phyloP scores from a whole-genome alignment of 2,113 vertebrate species.

The Hydrochoerus hydrochaeris region DNA sequence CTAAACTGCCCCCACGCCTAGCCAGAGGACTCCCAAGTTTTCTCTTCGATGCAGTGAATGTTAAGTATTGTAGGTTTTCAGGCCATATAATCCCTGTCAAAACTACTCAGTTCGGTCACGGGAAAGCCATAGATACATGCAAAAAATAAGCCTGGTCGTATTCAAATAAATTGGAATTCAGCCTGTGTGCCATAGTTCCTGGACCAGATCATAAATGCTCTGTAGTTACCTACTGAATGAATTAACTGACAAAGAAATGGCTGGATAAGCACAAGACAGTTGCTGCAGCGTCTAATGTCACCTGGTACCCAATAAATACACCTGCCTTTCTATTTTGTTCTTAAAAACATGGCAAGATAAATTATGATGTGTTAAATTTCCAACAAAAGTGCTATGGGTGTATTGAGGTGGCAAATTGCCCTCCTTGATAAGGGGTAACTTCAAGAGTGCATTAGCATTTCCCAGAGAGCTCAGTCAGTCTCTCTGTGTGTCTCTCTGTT shows the following conservation, averaged over 20 bases:
- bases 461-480: no score
- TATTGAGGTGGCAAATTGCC: not conserved
- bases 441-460: not conserved
- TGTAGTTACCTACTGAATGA: not conserved
- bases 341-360: not conserved
- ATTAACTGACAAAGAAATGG: not conserved
- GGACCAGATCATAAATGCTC: not conserved
- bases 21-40: not conserved
- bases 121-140: not conserved
- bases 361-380: not conserved
- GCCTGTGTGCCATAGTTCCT: not conserved
- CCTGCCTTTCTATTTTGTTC: not conserved
- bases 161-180: not conserved
- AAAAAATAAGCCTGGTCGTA: not conserved
- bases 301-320: not conserved
- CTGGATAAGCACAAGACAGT: not conserved
- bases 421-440: not conserved
- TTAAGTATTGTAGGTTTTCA: not conserved
- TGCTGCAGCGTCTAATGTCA: not conserved
- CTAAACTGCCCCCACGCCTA: not conserved
- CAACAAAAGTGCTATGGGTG: not conserved
- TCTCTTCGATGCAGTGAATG: not conserved
- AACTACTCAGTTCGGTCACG: not conserved
- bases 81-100: not conserved
- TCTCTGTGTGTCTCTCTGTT: no score